Base-by-base conservation (phyloP, 2,113 vertebrate species). In the Conger conger region DNA sequence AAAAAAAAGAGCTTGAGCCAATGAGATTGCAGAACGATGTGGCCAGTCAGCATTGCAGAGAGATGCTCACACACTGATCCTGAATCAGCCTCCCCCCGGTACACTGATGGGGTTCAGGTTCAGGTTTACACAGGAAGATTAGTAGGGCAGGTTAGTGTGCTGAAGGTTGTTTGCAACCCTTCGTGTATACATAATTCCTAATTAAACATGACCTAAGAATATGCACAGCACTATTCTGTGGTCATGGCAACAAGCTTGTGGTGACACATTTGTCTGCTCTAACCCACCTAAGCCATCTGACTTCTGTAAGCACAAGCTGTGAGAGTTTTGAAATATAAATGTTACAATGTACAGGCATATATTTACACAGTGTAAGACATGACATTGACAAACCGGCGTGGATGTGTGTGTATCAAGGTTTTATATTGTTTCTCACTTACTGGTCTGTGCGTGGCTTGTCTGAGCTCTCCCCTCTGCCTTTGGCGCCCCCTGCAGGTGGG, bases 401-500 rank as follows among this genome's bases (percentile, higher is more conserved):
- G 15, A 57, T 57, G 17, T 57, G 15, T 57, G 54, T 1, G 15
- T 57, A 18, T 18, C 17, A 16, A 57, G 54, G 17, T 16, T 57
- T 9, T 23, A 23, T 9, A 23, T 63, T 63, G 20, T 63, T 18
- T 23, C 57, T 63, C 57, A 63, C 20, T 27, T 20, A 5, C 57
- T 5, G 57, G 23, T 63, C 57, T 63, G 57, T 27, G 18, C 27
- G 57, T 60, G 57, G 13, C n/a, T 37, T 3, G 23, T 42, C 38
- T 45, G 7, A 80, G 4, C 84, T 73, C 20, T 81, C 38, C 33
- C 33, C 40, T 33, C n/a, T 36, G 6, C 45, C 18, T 40, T 18
- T 57, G 6, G 13, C 20, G 18, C 16, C 76, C n/a, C 30, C 79
- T 87, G 80, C 87, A 99, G 98, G 97, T 99, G 90, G 98, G 98